Conservation (phyloP, 2,797 vertebrate species). For the Podarcis siculus region DNA sequence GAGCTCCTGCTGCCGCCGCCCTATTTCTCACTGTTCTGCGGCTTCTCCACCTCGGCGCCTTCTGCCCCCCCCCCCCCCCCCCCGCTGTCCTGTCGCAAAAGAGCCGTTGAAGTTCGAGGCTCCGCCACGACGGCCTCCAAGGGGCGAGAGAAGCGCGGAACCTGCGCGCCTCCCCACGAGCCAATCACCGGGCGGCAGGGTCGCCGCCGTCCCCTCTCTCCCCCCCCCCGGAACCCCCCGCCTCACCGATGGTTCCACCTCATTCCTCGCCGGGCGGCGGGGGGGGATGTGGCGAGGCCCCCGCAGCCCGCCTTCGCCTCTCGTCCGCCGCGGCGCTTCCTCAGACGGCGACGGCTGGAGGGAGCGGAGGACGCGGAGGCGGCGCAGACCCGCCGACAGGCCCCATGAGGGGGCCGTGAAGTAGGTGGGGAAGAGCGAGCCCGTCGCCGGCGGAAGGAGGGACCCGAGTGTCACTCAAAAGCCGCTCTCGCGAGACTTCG, state of each 20-base stretch:
- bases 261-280: not conserved
- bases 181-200: not conserved
- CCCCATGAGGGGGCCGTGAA: not conserved
- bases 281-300: constrained; percentile 2
- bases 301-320: not conserved
- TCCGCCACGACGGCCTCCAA: too few species aligned
- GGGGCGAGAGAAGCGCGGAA: too few species aligned
- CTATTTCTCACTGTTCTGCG: not conserved
- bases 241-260: not conserved
- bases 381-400: not conserved
- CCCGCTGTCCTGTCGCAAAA: too few species aligned
- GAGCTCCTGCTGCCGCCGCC: not conserved
- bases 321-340: not conserved
- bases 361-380: not conserved
- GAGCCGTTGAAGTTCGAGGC: not conserved
- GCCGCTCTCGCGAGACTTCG: constrained; percentile 17
- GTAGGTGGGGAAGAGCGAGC: not conserved
- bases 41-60: not conserved
- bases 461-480: not conserved
- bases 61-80: not conserved
- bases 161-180: not conserved
- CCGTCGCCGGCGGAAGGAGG: too few species aligned
- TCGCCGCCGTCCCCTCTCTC: not conserved
- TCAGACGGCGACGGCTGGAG: not conserved
- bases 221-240: not conserved